phyloP scores from a whole-genome alignment of 2,888 invertebrate species.

The Hemithea aestivaria region DNA sequence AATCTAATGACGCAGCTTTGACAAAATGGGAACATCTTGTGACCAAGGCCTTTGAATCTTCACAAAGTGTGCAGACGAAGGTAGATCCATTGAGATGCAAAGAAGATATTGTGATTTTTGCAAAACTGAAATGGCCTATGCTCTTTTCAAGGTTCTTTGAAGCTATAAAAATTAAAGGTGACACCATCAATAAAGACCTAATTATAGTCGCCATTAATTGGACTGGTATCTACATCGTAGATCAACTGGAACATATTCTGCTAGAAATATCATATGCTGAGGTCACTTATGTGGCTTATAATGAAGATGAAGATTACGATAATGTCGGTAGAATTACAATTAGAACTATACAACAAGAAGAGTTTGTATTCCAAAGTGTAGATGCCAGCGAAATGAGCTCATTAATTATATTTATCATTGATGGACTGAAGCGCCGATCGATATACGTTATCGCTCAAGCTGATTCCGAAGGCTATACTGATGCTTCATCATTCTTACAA shows the following conservation, averaged over 20 bases:
- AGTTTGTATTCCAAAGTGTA: conserved; percentile 93
- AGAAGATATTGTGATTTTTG: conserved; percentile 94
- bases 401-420: conserved; percentile 89
- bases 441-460: conserved; percentile 88
- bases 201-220: conserved; percentile 96
- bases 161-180: conserved; percentile 87
- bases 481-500: conserved; percentile 77
- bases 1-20: conserved; percentile 80
- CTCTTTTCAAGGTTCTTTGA: conserved; percentile 97
- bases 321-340: conserved; percentile 84
- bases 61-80: conserved; percentile 84
- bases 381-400: conserved; percentile 92
- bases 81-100: conserved; percentile 85
- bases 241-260: conserved; percentile 94
- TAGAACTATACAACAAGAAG: conserved; percentile 91
- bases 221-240: conserved; percentile 94
- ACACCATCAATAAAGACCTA: conserved; percentile 82
- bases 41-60: conserved; percentile 83
- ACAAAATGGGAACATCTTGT: conserved; percentile 86
- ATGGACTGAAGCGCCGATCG: conserved; percentile 92
- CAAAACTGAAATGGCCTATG: conserved; percentile 96
- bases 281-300: conserved; percentile 86
- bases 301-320: conserved; percentile 67
- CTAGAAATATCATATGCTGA: conserved; percentile 93
- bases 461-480: conserved; percentile 77